Conservation (phyloP, 1,140 invertebrate species). For the Drosophila kikkawai region DNA sequence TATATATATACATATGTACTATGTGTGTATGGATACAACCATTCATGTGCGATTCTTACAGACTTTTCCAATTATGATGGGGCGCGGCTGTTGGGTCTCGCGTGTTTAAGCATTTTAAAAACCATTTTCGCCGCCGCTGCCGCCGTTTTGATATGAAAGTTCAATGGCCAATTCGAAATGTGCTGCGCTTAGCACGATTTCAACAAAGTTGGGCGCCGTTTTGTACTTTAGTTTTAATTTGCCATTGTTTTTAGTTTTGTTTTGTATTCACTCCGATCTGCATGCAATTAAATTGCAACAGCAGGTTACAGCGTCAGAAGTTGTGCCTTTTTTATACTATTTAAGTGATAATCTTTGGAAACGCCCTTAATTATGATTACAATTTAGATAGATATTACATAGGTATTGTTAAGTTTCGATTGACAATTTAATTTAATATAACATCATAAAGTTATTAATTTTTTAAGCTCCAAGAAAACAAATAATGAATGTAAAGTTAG, state of each 20-base stretch:
- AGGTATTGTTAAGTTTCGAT: background rate
- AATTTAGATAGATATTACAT: background rate
- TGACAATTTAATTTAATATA: background rate
- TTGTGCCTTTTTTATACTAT: background rate
- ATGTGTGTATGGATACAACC: background rate
- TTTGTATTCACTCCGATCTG: conserved; percentile 13
- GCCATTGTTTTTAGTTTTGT: conserved; percentile 21
- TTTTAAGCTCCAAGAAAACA: background rate
- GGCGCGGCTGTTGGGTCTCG: conserved; percentile 61
- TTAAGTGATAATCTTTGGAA: conserved; percentile 21
- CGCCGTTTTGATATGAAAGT: conserved; percentile 68
- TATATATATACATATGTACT: background rate
- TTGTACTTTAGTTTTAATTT: conserved; percentile 37
- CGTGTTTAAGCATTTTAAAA: conserved; percentile 70
- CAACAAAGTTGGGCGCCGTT: conserved; percentile 50
- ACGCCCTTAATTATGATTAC: background rate
- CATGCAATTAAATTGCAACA: conserved; percentile 50
- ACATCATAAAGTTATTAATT: background rate
- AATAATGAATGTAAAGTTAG: background rate
- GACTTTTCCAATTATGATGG: conserved; percentile 54
- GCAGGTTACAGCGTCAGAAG: conserved; percentile 23
- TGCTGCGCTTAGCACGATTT: conserved; percentile 51
- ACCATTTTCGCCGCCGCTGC: conserved; percentile 46
- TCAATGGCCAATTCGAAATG: conserved; percentile 73
- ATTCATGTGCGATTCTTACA: conserved; percentile 33